Conservation (phyloP, 2,888 invertebrate genomes). For the Agrochola circellaris region DNA sequence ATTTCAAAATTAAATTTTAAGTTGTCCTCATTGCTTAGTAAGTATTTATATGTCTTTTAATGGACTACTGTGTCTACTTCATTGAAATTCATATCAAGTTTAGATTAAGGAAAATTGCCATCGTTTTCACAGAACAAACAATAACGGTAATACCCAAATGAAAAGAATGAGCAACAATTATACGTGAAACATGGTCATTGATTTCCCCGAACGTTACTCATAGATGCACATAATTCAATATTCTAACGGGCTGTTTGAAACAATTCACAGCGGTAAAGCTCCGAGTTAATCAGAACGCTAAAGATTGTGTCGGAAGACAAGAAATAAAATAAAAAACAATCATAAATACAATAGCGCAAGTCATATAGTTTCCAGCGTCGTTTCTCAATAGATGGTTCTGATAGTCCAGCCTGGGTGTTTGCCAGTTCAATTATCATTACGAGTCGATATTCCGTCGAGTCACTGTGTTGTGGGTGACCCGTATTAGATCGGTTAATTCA, state of each 20-base stretch:
- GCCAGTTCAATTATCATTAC: constrained; percentile 91
- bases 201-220: constrained; percentile 55
- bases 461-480: constrained; percentile 90
- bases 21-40: constrained; percentile 28
- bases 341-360: constrained; percentile 89
- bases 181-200: constrained; percentile 45
- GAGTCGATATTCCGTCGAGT: constrained; percentile 84
- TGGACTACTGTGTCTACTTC: constrained; percentile 22
- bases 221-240: constrained; percentile 77
- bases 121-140: constrained; percentile 9
- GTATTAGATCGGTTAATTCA: constrained; percentile 91
- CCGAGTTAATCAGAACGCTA: constrained; percentile 89
- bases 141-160: constrained; percentile 37
- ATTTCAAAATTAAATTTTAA: constrained; percentile 26
- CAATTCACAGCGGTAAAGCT: constrained; percentile 89
- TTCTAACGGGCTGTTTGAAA: constrained; percentile 81
- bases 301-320: constrained; percentile 90
- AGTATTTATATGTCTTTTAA: neutral
- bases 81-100: constrained; percentile 56
- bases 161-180: constrained; percentile 41
- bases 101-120: constrained; percentile 41
- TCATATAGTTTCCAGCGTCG: constrained; percentile 87
- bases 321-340: constrained; percentile 87
- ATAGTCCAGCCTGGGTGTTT: constrained; percentile 89
- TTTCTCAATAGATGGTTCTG: constrained; percentile 86